Base-by-base conservation (phyloP, 2,888 invertebrate species). In the Heteromurus nitidus region DNA sequence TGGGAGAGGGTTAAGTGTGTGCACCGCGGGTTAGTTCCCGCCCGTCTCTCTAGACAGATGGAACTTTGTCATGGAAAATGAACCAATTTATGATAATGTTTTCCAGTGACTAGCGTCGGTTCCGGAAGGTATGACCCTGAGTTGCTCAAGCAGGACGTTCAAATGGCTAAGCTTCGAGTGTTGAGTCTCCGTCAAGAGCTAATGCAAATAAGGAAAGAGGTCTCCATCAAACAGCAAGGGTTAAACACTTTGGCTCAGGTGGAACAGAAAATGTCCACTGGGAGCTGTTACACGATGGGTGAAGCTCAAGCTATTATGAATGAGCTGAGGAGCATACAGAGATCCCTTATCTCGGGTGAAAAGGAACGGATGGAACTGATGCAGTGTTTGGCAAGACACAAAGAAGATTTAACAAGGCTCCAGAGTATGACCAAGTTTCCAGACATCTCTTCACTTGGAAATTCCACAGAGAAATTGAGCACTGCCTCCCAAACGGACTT, bases 271-370 rank as follows among this genome's bases (percentile, higher is more conserved):
- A 91, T 98, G 88, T 95, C 93, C 89, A 92, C 94, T 24, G 93
- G 93, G 68, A 95, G 95, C 62, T 95, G 95, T 89, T 98, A 97
- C 90, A 96, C 95, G 89, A 94, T 97, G 87, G 94, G 94, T 47
- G 96, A 98, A 90, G 98, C 97, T 16, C 96, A 97, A 90, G 96
- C 96, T n/a, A 97, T 98, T 82, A 94, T 97, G 92, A 94, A 95
- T 70, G 97, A 98, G 90, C 92, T 98, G 88, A 93, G 95, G 85
- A 96, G 96, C 90, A 96, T 98, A 86, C 97, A 97, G 90, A 95
- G 95, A 88, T 96, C 96, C 0, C 91, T 98, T 42, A 94, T 94
- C 7, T 95, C 95, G 0, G 97, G 97, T 0, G 97, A 97, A 89
- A 95, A 96, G 89, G 97, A 98, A 89, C 95, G 96, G 88, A 95